phyloP scores from a whole-genome alignment of 2,113 vertebrate species.

The Sminthopsis crassicaudata region DNA sequence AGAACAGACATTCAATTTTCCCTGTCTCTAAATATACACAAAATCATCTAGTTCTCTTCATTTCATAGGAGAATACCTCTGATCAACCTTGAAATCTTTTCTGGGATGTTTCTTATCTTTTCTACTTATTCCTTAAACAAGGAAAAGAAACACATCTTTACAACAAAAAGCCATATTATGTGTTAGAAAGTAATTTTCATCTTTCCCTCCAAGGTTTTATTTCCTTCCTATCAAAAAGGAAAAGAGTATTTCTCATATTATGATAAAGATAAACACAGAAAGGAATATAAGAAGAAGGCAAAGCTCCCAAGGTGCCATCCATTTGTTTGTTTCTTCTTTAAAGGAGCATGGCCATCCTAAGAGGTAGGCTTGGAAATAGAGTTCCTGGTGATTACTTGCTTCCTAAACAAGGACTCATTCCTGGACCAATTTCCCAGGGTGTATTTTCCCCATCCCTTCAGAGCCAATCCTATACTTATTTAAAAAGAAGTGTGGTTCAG shows the following conservation, averaged over 20 bases:
- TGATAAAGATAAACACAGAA: background rate
- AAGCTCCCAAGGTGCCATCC: background rate
- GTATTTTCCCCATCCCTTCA: background rate
- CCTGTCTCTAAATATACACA: background rate
- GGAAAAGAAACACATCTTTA: background rate
- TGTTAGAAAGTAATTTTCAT: background rate
- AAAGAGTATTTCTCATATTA: background rate
- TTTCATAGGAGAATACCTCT: background rate
- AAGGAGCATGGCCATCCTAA: background rate
- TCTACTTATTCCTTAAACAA: background rate
- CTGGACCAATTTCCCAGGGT: background rate
- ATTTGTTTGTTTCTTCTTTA: background rate
- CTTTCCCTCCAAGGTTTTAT: background rate
- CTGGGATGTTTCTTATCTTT: background rate
- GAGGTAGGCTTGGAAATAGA: background rate
- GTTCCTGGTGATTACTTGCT: background rate
- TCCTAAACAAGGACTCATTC: background rate
- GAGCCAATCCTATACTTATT: background rate
- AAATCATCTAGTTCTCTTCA: background rate
- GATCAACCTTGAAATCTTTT: background rate
- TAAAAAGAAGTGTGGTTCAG: background rate
- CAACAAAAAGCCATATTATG: background rate
- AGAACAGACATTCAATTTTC: background rate
- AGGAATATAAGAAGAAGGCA: background rate
- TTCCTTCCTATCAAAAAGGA: background rate